Evolutionary conservation across 2,113 vertebrate species (phyloP).

Genomic region (Nothobranchius furzeri): DNA sequence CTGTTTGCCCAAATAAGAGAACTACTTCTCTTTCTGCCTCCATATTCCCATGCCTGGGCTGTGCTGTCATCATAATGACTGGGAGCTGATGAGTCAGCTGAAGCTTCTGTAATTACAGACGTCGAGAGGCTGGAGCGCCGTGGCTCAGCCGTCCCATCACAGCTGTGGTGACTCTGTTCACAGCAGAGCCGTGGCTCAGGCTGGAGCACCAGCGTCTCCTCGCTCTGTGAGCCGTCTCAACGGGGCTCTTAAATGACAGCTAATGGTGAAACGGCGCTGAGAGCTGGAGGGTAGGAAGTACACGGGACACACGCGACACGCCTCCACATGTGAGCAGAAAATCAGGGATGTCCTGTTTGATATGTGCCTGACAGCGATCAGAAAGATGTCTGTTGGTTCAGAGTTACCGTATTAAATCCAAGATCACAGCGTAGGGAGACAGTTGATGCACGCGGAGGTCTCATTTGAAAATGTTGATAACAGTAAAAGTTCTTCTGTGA

Average conservation of each 20-base stretch:
- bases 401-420: too few species aligned
- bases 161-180: background rate
- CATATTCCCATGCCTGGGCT: background rate
- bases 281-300: background rate
- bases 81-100: background rate
- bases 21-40: background rate
- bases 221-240: background rate
- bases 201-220: background rate
- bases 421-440: too few species aligned
- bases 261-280: background rate
- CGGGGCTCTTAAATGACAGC: background rate
- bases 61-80: background rate
- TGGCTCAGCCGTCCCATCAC: background rate
- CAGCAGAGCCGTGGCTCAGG: background rate
- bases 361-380: too few species aligned
- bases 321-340: too few species aligned
- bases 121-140: background rate
- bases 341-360: too few species aligned
- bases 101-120: background rate
- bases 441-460: too few species aligned
- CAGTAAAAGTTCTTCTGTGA: too few species aligned
- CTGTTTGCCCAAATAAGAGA: conserved; percentile 4
- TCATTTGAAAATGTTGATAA: too few species aligned
- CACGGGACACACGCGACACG: background rate
- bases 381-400: too few species aligned